Conservation (phyloP, 2,113 vertebrate species). For the Colinus virginianus region DNA sequence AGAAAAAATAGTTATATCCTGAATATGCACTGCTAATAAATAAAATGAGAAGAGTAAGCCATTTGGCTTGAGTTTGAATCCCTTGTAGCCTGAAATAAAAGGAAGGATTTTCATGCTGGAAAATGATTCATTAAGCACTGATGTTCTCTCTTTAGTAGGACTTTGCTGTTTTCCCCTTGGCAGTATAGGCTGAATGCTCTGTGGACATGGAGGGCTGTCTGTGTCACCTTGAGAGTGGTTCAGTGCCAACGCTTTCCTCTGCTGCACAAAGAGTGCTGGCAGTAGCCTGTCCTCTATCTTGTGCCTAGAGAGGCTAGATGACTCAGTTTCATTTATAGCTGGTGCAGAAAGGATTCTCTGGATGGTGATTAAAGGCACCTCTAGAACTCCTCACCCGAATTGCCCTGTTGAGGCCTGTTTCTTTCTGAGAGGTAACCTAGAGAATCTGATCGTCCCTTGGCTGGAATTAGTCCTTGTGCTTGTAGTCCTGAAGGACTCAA, state of each 20-base stretch:
- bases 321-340: constrained; percentile 1
- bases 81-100: constrained; percentile 68
- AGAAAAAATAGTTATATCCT: constrained; percentile 55
- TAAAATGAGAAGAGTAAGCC: constrained; percentile 52
- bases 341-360: constrained; percentile 24
- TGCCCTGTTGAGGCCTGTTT: neutral
- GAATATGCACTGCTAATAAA: constrained; percentile 51
- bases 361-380: constrained; percentile 24
- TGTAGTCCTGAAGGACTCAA: neutral
- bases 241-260: constrained; percentile 21
- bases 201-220: constrained; percentile 52
- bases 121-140: constrained; percentile 71
- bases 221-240: constrained; percentile 63
- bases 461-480: neutral
- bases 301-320: neutral
- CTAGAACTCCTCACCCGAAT: neutral
- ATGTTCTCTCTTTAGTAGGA: constrained; percentile 58
- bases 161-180: constrained; percentile 61
- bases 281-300: neutral
- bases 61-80: constrained; percentile 67
- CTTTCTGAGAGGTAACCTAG: neutral
- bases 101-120: constrained; percentile 61
- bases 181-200: constrained; percentile 42
- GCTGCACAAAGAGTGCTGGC: neutral
- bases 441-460: neutral